Conservation (phyloP, 2,797 vertebrate species). For the Hydrophis major region DNA sequence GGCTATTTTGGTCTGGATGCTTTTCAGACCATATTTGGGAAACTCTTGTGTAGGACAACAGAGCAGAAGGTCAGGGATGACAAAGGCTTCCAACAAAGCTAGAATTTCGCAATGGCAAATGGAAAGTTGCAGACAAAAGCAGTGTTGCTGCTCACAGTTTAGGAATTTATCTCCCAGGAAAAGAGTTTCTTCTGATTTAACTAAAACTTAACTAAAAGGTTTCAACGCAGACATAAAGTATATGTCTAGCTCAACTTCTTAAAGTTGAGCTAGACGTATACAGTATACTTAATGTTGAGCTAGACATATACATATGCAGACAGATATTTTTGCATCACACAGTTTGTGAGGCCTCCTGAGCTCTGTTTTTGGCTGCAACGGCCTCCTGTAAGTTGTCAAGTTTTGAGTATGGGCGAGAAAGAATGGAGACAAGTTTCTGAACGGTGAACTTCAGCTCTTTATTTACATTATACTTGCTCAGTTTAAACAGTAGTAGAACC, state of each 20-base stretch:
- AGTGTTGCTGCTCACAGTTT: not conserved
- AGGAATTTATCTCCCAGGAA: not conserved
- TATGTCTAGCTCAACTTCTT: not conserved
- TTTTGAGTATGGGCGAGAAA: too few species aligned
- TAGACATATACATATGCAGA: not conserved
- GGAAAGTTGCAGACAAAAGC: not conserved
- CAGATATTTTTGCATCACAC: not conserved
- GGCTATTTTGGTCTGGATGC: conserved; percentile 67
- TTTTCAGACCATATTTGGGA: conserved; percentile 66
- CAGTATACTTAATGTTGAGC: too few species aligned
- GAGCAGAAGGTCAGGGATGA: conserved; percentile 52
- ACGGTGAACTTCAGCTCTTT: too few species aligned
- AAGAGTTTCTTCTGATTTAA: not conserved
- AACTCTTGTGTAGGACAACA: conserved; percentile 57
- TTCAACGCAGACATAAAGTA: not conserved
- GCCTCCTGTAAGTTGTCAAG: too few species aligned
- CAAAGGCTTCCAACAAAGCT: conserved; percentile 25
- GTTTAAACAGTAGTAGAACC: too few species aligned
- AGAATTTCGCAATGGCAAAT: conserved; percentile 5
- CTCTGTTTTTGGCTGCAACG: too few species aligned
- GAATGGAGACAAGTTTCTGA: too few species aligned
- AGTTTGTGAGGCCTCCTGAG: not conserved
- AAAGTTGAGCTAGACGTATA: not conserved
- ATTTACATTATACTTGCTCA: too few species aligned
- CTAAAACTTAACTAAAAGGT: not conserved